phyloP scores from a whole-genome alignment of 2,888 invertebrate genomes.

The Anorthoa munda region DNA sequence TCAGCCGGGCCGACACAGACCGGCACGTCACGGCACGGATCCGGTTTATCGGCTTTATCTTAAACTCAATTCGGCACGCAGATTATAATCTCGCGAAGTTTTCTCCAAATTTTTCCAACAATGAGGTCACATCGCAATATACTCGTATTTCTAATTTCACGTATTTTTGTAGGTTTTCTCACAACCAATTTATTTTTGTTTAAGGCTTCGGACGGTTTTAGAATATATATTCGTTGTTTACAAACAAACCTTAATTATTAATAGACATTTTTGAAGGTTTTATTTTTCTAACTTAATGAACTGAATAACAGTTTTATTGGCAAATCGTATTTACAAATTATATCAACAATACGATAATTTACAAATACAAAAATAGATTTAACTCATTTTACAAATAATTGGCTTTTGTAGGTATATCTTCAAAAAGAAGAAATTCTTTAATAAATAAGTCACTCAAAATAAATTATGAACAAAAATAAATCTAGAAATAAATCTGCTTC shows the following conservation, averaged over 20 bases:
- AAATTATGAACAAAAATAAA: conserved; percentile 12
- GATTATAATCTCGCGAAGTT: conserved; percentile 63
- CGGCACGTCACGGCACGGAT: conserved; percentile 31
- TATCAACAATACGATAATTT: not conserved
- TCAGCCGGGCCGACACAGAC: conserved; percentile 23
- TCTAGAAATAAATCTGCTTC: conserved; percentile 2
- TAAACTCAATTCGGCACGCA: conserved; percentile 56
- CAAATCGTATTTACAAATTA: not conserved
- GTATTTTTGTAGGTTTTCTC: conserved; percentile 22
- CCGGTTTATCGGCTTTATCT: conserved; percentile 48
- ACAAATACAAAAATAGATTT: not conserved
- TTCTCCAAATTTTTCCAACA: conserved; percentile 26
- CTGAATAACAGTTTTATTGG: not conserved
- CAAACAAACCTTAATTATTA: not conserved
- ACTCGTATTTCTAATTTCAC: conserved; percentile 13
- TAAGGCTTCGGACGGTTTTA: not conserved
- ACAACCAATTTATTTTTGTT: conserved; percentile 2
- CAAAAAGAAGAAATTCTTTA: not conserved
- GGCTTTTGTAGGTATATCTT: not conserved
- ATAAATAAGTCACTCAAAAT: conserved; percentile 4
- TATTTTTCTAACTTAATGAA: not conserved
- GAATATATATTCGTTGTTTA: not conserved
- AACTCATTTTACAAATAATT: not conserved
- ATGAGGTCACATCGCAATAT: conserved; percentile 4
- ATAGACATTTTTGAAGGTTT: too few species aligned